phyloP scores from a whole-genome alignment of 2,888 invertebrate species.

The Unio delphinus region DNA sequence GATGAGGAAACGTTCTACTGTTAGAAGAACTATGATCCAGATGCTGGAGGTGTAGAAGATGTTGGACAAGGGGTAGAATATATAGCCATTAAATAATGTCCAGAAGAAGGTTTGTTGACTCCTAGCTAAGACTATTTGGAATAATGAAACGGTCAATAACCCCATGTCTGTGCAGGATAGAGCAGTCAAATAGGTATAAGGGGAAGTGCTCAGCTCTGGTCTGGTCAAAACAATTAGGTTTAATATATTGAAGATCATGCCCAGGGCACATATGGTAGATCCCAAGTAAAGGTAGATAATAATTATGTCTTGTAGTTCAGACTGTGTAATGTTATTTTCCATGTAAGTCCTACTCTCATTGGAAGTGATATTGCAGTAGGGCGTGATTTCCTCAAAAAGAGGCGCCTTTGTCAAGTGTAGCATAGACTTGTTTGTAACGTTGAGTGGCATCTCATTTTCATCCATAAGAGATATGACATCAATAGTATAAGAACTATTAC shows the following conservation, averaged over 20 bases:
- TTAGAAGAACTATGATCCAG: constrained; percentile 60
- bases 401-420: too few species aligned
- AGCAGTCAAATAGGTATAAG: constrained; percentile 63
- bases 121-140: constrained; percentile 31
- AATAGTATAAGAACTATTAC: too few species aligned
- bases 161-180: constrained; percentile 59
- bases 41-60: constrained; percentile 58
- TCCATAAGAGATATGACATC: too few species aligned
- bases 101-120: constrained; percentile 32
- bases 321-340: neutral
- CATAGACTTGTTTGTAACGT: too few species aligned
- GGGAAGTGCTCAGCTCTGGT: constrained; percentile 56
- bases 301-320: neutral
- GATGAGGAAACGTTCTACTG: constrained; percentile 63
- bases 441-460: too few species aligned
- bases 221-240: constrained; percentile 63
- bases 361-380: neutral
- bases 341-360: neutral
- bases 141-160: constrained; percentile 50
- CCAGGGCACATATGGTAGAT: constrained; percentile 59
- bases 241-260: constrained; percentile 63
- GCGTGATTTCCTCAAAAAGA: too few species aligned
- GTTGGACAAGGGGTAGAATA: constrained; percentile 61
- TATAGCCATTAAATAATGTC: constrained; percentile 50
- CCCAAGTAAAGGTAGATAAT: constrained; percentile 45